Base-by-base conservation (phyloP, 23 tunicate species). In the Pegea sp. region DNA sequence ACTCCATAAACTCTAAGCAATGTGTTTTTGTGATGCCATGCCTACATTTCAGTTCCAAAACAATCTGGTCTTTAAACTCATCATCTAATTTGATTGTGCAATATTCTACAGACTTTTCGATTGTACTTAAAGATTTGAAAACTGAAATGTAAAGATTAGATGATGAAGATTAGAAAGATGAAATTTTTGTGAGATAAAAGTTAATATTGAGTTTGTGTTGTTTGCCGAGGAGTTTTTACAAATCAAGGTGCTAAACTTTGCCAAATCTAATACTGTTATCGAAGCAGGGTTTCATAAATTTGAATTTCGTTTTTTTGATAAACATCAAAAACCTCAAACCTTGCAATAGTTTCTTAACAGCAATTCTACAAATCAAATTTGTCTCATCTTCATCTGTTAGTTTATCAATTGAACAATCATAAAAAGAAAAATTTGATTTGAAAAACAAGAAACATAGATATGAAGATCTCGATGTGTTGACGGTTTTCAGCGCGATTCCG, bases 391-490 rank as follows among this genome's bases (percentile, higher is more conserved):
- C 60, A 22, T 5, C 51, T 0, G 57, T 60, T 11, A 38, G 29
- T 4, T 65, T 52, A 2, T 42, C 24, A 25, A 31, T 49, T 13
- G 24, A 29, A 4, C 55, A 31, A 26, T 70, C 64, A 56, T 76
- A 76, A 24, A 19, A 52, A 57, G 69, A 63, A 55, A 84, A 84
- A 56, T 64, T 50, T n/a, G 81, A 26, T 19, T 61, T 48, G 52
- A 52, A 44, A 48, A 84, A 84, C 8, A 64, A 24, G 50, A 73
- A 63, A 22, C 78, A 61, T 26, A 69, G 72, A 62, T 67, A 84
- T 6, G 95, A 67, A 26, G 95, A 84, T n/a, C 95, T 63, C 3
- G 84, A 84, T 1, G 84, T 69, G 27, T 84, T 84, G 28, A 73
- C 76, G 8, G 95, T 84, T 32, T 84, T 84, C 19, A 84, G 33